These are phyloP conservation scores for Cyphotilapia sp. DNA, from an alignment of 2,113 vertebrate species.

Conservation along the genomic window DNA sequence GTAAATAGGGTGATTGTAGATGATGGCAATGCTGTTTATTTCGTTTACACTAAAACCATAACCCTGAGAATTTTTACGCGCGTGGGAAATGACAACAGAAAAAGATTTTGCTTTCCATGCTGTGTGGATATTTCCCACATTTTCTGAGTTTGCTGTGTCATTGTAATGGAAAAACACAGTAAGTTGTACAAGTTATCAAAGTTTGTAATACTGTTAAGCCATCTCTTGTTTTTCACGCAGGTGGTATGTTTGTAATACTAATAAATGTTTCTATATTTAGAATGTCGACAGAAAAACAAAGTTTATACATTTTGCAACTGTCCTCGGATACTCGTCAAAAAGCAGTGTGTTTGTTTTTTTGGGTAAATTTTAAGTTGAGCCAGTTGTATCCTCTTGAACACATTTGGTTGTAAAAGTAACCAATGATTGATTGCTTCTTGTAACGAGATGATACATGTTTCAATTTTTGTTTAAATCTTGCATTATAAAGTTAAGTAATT, in stretches of 20 bases:
- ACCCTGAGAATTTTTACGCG: slow-evolving; percentile 15
- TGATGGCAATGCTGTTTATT: slow-evolving; percentile 33
- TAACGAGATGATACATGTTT: slow-evolving; percentile 67
- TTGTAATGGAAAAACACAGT: slow-evolving; percentile 70
- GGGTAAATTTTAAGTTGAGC: slow-evolving; percentile 64
- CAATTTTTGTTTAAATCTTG: slow-evolving; percentile 67
- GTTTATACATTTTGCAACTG: slow-evolving; percentile 71
- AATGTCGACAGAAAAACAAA: slow-evolving; percentile 58
- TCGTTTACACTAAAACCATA: slow-evolving; percentile 31
- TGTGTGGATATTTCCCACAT: slow-evolving; percentile 71
- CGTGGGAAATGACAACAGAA: background rate
- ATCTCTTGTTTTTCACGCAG: slow-evolving; percentile 73
- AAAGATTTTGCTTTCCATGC: slow-evolving; percentile 18
- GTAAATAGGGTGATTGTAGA: slow-evolving; percentile 45
- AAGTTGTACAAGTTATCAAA: slow-evolving; percentile 67
- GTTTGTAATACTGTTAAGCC: slow-evolving; percentile 79
- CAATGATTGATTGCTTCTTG: slow-evolving; percentile 75
- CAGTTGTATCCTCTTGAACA: slow-evolving; percentile 60
- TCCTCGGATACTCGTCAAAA: slow-evolving; percentile 55
- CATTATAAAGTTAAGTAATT: slow-evolving; percentile 69
- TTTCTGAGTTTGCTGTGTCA: slow-evolving; percentile 74
- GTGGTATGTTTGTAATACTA: slow-evolving; percentile 78
- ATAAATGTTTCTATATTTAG: slow-evolving; percentile 78
- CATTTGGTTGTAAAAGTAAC: slow-evolving; percentile 66
- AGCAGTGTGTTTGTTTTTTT: slow-evolving; percentile 63